These are phyloP conservation scores for Coleophora flavipennella DNA, from an alignment of 2,888 invertebrate genomes.

Conservation along the genomic window DNA sequence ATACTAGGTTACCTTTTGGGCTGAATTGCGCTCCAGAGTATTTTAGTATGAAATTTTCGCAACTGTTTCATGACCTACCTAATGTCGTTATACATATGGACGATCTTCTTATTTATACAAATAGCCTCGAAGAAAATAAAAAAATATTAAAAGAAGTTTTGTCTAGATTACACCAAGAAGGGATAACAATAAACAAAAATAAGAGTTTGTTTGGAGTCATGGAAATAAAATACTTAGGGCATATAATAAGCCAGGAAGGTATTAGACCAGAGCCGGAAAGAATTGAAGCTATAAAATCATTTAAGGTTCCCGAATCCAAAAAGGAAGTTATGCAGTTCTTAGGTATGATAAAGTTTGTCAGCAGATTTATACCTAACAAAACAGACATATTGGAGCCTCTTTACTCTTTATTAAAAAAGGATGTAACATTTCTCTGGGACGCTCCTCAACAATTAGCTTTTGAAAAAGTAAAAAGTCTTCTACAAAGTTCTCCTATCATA, in stretches of 20 bases:
- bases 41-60: constrained; percentile 11
- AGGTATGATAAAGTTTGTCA: neutral
- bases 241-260: constrained; percentile 3
- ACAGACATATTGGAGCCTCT: too few relatives aligned
- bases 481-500: neutral
- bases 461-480: too few relatives aligned
- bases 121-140: constrained; percentile 4
- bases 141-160: constrained; percentile 5
- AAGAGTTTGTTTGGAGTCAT: constrained; percentile 5
- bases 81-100: constrained; percentile 4
- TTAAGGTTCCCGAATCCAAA: neutral
- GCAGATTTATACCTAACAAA: too few relatives aligned
- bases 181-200: constrained; percentile 9
- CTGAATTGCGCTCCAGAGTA: constrained; percentile 8
- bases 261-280: neutral
- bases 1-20: constrained; percentile 4
- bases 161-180: constrained; percentile 3
- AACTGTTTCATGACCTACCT: constrained; percentile 5
- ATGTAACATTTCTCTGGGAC: too few relatives aligned
- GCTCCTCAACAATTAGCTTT: too few relatives aligned
- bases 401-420: too few relatives aligned
- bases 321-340: neutral
- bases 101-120: constrained; percentile 8
- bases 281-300: neutral
- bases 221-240: constrained; percentile 8